phyloP scores from a whole-genome alignment of 2,797 vertebrate species.

The Protonibea diacanthus region DNA sequence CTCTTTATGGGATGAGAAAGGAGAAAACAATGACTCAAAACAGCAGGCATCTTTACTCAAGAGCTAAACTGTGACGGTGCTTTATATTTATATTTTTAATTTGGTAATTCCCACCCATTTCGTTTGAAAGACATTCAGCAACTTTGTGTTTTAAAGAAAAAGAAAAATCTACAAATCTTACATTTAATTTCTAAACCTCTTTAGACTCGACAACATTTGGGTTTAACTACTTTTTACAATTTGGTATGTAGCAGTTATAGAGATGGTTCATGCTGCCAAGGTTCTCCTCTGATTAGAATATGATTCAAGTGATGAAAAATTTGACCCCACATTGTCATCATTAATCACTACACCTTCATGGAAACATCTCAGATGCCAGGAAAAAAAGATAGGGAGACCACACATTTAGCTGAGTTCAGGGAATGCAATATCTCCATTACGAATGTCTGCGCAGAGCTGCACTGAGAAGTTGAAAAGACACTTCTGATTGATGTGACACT shows the following conservation, averaged over 20 bases:
- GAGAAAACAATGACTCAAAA: slow-evolving; percentile 39
- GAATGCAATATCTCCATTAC: slow-evolving; percentile 74
- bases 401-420: slow-evolving; percentile 74
- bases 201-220: not conserved
- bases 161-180: not conserved
- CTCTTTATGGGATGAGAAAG: slow-evolving; percentile 40
- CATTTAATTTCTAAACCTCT: slow-evolving; percentile 22
- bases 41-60: slow-evolving; percentile 25
- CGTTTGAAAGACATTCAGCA: slow-evolving; percentile 2
- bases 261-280: slow-evolving; percentile 53
- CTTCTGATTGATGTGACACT: slow-evolving; percentile 83
- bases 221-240: slow-evolving; percentile 19
- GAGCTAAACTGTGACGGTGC: slow-evolving; percentile 10
- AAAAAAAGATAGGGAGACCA: slow-evolving; percentile 53
- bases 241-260: slow-evolving; percentile 8
- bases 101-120: not conserved
- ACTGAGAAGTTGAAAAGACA: slow-evolving; percentile 79
- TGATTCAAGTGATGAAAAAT: slow-evolving; percentile 60
- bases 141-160: not conserved
- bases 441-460: slow-evolving; percentile 58
- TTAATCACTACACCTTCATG: slow-evolving; percentile 68
- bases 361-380: slow-evolving; percentile 44
- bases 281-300: slow-evolving; percentile 70
- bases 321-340: slow-evolving; percentile 68
- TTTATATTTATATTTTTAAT: no score